Evolutionary conservation across 2,797 vertebrate genomes (phyloP).

Genomic region (Notolepis coatsorum): DNA sequence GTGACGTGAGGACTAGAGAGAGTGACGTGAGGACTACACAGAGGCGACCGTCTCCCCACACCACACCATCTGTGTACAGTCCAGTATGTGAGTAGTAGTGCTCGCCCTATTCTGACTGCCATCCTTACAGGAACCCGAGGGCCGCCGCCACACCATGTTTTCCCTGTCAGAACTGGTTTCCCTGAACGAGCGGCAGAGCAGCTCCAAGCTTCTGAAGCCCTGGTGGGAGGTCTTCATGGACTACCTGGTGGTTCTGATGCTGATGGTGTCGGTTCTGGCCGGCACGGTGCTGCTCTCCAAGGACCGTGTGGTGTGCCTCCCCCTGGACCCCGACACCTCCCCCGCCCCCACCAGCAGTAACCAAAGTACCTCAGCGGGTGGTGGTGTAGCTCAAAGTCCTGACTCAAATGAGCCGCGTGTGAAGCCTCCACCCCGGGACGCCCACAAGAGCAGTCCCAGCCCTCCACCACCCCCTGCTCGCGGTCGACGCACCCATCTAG

Average conservation of each 20-base stretch:
- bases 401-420: slow-evolving; percentile 8
- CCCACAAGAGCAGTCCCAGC: slow-evolving; percentile 1
- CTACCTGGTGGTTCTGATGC: slow-evolving; percentile 85
- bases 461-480: slow-evolving; percentile 17
- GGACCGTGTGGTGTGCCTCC: slow-evolving; percentile 84
- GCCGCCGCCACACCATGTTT: slow-evolving; percentile 74
- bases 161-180: slow-evolving; percentile 82
- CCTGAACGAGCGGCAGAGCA: slow-evolving; percentile 73
- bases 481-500: slow-evolving; percentile 77
- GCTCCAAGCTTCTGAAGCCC: slow-evolving; percentile 83
- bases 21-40: too few relatives aligned
- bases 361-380: background rate
- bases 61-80: too few relatives aligned
- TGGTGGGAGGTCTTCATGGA: slow-evolving; percentile 92
- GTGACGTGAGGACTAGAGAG: too few relatives aligned
- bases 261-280: slow-evolving; percentile 83
- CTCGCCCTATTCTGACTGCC: slow-evolving; percentile 15
- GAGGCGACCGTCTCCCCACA: too few relatives aligned
- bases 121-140: background rate
- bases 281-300: slow-evolving; percentile 83
- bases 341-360: slow-evolving; percentile 17
- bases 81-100: too few relatives aligned
- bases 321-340: slow-evolving; percentile 49
- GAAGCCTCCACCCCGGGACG: background rate
- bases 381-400: background rate